Percentiles rank a stretch among this genome's conserved stretches.
phyloP scores from a whole-genome alignment of 2,888 invertebrate genomes.

The Spodoptera picta region DNA sequence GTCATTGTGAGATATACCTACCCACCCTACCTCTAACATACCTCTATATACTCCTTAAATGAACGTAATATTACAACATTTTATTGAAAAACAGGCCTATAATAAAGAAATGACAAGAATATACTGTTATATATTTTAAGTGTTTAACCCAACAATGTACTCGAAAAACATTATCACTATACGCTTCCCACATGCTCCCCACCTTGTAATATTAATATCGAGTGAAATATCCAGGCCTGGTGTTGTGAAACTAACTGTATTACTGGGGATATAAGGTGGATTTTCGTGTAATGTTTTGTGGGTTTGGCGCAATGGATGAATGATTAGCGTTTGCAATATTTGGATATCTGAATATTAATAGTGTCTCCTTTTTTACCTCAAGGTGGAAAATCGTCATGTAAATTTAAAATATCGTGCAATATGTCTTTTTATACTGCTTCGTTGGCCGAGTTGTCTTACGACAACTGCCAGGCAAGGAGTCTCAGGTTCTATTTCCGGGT shows the following conservation, averaged over 20 bases:
- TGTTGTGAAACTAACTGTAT: constrained; percentile 41
- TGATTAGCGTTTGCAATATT: background rate
- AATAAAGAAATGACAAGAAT: constrained; percentile 19
- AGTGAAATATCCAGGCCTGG: constrained; percentile 53
- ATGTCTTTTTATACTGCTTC: too few relatives aligned
- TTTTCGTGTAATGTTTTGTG: constrained; percentile 14
- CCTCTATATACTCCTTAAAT: too few relatives aligned
- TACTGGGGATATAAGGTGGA: constrained; percentile 16
- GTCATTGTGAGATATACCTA: too few relatives aligned
- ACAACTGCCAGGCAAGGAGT: too few relatives aligned
- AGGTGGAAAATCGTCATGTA: too few relatives aligned
- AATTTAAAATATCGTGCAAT: too few relatives aligned
- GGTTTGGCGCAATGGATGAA: constrained; percentile 37
- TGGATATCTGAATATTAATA: too few relatives aligned
- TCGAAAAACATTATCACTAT: constrained; percentile 66
- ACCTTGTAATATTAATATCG: constrained; percentile 71
- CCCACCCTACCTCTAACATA: too few relatives aligned
- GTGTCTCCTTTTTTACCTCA: too few relatives aligned
- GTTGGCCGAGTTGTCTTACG: too few relatives aligned
- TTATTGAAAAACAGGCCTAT: constrained; percentile 5
- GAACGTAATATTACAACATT: too few relatives aligned
- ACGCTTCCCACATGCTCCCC: constrained; percentile 67
- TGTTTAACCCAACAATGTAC: constrained; percentile 57
- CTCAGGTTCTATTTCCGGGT: too few relatives aligned
- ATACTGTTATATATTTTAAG: constrained; percentile 35